phyloP scores from a whole-genome alignment of 2,888 invertebrate genomes.

The Alloscopus bannaensis region DNA sequence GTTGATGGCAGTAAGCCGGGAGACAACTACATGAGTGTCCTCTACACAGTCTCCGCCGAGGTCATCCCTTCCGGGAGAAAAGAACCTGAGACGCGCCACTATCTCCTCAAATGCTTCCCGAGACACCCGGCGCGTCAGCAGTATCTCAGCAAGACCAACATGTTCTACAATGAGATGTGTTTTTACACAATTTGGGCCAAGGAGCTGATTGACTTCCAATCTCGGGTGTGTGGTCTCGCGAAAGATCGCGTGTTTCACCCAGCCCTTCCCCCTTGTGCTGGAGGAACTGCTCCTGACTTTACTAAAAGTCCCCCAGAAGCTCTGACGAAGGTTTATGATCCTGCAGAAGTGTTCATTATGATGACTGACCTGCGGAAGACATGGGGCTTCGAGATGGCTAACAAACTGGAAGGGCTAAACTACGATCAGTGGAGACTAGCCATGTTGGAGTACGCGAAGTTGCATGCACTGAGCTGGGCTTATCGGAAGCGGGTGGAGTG shows the following conservation, averaged over 20 bases:
- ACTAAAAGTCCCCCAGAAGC: neutral
- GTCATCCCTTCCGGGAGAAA: slow-evolving; percentile 12
- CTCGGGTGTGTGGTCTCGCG: slow-evolving; percentile 14
- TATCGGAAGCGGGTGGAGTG: slow-evolving; percentile 33
- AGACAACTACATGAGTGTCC: slow-evolving; percentile 57
- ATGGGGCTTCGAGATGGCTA: slow-evolving; percentile 34
- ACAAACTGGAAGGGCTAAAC: slow-evolving; percentile 43
- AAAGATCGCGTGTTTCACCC: neutral
- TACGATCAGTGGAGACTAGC: slow-evolving; percentile 40
- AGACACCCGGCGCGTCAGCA: slow-evolving; percentile 57
- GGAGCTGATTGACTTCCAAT: slow-evolving; percentile 56
- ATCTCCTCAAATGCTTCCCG: slow-evolving; percentile 67
- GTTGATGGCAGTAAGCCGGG: slow-evolving; percentile 45
- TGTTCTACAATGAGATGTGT: slow-evolving; percentile 61
- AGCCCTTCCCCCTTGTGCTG: slow-evolving; percentile 38
- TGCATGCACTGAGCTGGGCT: slow-evolving; percentile 63
- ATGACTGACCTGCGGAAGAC: slow-evolving; percentile 40
- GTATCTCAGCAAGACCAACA: slow-evolving; percentile 55
- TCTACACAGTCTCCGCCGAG: slow-evolving; percentile 29
- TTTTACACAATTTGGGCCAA: slow-evolving; percentile 59
- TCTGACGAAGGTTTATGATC: slow-evolving; percentile 30
- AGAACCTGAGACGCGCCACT: slow-evolving; percentile 20
- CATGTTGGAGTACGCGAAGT: slow-evolving; percentile 42
- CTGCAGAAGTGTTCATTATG: slow-evolving; percentile 54
- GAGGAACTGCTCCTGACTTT: slow-evolving; percentile 44